A percentile compares a stretch with the other conserved stretches of the same genome.
These are phyloP conservation scores for Cosmorhoe ocellata DNA, from an alignment of 2,888 invertebrate genomes.

Conservation along the genomic window DNA sequence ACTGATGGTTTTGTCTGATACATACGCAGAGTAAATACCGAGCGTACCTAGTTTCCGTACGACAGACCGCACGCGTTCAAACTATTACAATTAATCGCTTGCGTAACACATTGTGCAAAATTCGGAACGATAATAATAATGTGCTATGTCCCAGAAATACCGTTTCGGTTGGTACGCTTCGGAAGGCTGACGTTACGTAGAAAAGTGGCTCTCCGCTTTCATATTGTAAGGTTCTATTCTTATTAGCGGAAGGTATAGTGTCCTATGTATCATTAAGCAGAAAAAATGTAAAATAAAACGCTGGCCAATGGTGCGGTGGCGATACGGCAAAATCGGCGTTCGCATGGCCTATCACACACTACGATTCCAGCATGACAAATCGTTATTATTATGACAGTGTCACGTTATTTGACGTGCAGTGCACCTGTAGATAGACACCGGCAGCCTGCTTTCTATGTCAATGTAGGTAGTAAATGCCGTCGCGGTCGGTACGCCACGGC, in stretches of 20 bases:
- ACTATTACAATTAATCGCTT: constrained; percentile 45
- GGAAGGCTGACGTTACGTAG: constrained; percentile 4
- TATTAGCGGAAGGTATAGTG: too few relatives aligned
- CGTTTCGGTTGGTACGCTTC: constrained; percentile 46
- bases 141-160: constrained; percentile 44
- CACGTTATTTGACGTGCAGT: too few relatives aligned
- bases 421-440: neutral
- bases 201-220: neutral
- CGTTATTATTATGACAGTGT: too few relatives aligned
- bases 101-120: constrained; percentile 51
- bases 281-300: too few relatives aligned
- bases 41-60: constrained; percentile 36
- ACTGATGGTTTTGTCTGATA: too few relatives aligned
- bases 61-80: constrained; percentile 36
- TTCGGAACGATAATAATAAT: constrained; percentile 36
- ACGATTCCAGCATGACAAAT: too few relatives aligned
- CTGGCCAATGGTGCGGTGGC: too few relatives aligned
- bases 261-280: too few relatives aligned
- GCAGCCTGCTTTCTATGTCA: constrained; percentile 3
- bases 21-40: constrained; percentile 1
- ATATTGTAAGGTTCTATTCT: too few relatives aligned
- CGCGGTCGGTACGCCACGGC: constrained; percentile 42
- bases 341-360: too few relatives aligned
- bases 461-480: constrained; percentile 35
- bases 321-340: too few relatives aligned